Base-by-base conservation (phyloP, 2,113 vertebrate species). In the Xenopus laevis region DNA sequence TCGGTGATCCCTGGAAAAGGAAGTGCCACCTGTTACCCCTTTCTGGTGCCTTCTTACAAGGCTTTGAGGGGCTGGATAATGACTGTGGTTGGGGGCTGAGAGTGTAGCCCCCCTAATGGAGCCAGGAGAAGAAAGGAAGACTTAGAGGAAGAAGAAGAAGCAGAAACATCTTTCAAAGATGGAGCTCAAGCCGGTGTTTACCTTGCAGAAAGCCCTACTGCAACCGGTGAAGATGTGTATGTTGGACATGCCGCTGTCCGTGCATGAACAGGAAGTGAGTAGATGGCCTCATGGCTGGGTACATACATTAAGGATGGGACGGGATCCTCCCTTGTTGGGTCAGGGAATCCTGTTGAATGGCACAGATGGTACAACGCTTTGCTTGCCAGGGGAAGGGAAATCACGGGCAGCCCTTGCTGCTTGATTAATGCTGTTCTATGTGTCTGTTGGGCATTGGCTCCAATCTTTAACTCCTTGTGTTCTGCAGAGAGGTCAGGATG, bases 171-270 rank as follows among this genome's bases (percentile, higher is more conserved):
- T 55, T 21, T 0, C 78, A 82, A 87, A 81, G 84, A 95, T 95
- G 93, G 93, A 95, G 82, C 78, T 86, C 67, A 93, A 91, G 83
- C 87, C 92, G 66, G 73, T 88, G 80, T 96, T 94, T 91, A 94
- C 84, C 68, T 87, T 95, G 76, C 92, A 94, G 79, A 90, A 91
- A 89, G 94, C 94, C 13, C 88, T 96, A 74, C 92, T 89, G 69
- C 93, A 92, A 84, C 94, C 94, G 0, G 89, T 94, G 82, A 93
- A 86, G 84, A 91, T 88, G 86, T 94, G 93, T 86, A 91, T 95
- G 92, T 78, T 95, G 78, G 93, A 94, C 77, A 89, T 93, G 83
- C 94, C 90, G 13, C 87, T 91, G 72, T 90, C 87, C 72, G 83
- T 93, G 81, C 88, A 93, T 84, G 92, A 92, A 0, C 90, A 94